Conservation (phyloP, 1,140 invertebrate species). For the Drosophila tropicalis region DNA sequence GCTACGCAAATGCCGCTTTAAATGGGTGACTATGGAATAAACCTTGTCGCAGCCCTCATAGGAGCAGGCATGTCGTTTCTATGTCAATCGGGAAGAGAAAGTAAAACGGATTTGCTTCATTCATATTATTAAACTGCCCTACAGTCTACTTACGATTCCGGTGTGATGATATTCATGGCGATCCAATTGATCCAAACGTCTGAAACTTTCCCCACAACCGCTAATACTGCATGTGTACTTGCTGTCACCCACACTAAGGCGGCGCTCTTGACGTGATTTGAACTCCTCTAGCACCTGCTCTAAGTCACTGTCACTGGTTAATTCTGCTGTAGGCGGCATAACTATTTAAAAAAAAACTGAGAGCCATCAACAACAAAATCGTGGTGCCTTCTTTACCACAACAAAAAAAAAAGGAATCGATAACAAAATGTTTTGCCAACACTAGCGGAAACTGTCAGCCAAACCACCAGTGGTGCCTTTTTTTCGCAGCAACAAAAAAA, state of each 20-base stretch:
- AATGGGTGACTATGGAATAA: constrained; percentile 72
- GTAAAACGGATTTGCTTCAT: neutral
- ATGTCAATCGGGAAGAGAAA: neutral
- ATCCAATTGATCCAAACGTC: constrained; percentile 73
- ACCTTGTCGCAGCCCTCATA: constrained; percentile 70
- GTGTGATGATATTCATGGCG: constrained; percentile 80
- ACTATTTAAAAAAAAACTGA: constrained; percentile 10
- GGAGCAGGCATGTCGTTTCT: constrained; percentile 77
- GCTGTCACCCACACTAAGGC: constrained; percentile 47
- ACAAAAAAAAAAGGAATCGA: no score
- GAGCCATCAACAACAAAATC: neutral
- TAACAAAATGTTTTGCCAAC: no score
- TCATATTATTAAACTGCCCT: no score
- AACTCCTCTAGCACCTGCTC: constrained; percentile 66
- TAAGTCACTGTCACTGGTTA: constrained; percentile 74
- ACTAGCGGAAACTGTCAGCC: no score
- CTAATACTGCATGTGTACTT: constrained; percentile 68
- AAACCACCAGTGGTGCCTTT: no score
- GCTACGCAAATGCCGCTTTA: constrained; percentile 72
- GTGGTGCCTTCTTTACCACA: no score
- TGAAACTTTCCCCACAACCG: constrained; percentile 62
- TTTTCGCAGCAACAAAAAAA: no score
- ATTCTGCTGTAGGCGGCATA: constrained; percentile 58
- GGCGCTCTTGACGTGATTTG: constrained; percentile 34
- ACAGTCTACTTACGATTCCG: constrained; percentile 58